Evolutionary conservation across 2,888 invertebrate species (phyloP).

Genomic region (Liopterus haemorrhoidalis): DNA sequence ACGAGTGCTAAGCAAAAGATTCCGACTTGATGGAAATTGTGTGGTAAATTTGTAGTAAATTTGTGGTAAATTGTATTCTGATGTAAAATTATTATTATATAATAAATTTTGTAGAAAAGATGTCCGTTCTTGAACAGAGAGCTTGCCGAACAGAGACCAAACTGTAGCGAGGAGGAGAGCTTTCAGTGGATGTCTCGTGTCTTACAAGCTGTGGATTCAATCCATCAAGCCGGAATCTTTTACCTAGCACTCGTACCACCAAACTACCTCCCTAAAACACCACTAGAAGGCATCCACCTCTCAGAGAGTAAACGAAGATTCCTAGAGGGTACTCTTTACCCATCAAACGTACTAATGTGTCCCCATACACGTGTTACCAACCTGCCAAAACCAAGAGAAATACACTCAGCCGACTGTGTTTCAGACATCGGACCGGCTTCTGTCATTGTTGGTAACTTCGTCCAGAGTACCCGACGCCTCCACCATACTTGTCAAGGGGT

Average conservation of each 20-base stretch:
- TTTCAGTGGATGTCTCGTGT: conserved; percentile 98
- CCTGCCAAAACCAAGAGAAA: conserved; percentile 89
- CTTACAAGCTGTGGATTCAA: conserved; percentile 92
- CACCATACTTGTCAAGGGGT: too few relatives aligned
- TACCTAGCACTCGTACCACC: conserved; percentile 91
- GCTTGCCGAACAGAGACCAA: conserved; percentile 71
- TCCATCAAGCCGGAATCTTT: conserved; percentile 93
- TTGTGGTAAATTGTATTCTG: too few relatives aligned
- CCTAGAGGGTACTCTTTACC: conserved; percentile 86
- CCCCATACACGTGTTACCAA: conserved; percentile 96
- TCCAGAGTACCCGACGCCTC: conserved; percentile 95
- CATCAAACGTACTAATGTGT: conserved; percentile 92
- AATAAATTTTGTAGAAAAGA: too few relatives aligned
- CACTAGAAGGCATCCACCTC: conserved; percentile 90
- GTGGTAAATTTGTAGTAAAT: too few relatives aligned
- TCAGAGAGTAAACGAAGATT: conserved; percentile 89
- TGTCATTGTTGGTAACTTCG: conserved; percentile 99
- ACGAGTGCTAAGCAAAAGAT: too few relatives aligned
- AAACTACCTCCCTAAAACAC: conserved; percentile 92
- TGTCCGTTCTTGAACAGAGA: too few relatives aligned
- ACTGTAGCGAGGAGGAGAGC: conserved; percentile 75
- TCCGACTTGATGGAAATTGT: too few relatives aligned
- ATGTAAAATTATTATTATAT: too few relatives aligned
- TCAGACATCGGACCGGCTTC: conserved; percentile 99
- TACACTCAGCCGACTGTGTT: conserved; percentile 81